Percentiles rank a stretch among this genome's conserved stretches.
phyloP scores from a whole-genome alignment of 2,888 invertebrate species.

The Eudemis profundana region DNA sequence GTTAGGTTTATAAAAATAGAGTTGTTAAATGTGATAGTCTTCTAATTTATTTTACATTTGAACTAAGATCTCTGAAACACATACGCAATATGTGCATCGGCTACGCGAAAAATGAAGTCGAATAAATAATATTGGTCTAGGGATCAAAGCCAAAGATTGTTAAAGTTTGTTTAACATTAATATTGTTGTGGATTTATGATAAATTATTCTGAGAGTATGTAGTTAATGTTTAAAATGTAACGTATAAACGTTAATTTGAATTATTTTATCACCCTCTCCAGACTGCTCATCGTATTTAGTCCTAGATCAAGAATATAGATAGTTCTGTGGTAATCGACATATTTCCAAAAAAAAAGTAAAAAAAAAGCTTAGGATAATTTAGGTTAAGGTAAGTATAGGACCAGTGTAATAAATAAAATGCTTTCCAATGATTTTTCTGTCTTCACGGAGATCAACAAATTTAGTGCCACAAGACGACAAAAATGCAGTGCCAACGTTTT shows the following conservation, averaged over 20 bases:
- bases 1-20: slow-evolving; percentile 81
- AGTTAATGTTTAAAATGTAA: slow-evolving; percentile 76
- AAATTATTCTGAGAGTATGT: slow-evolving; percentile 80
- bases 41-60: slow-evolving; percentile 81
- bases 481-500: slow-evolving; percentile 72
- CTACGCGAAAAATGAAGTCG: slow-evolving; percentile 73
- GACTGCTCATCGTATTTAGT: slow-evolving; percentile 82
- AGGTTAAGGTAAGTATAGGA: slow-evolving; percentile 77
- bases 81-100: slow-evolving; percentile 75
- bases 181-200: slow-evolving; percentile 83
- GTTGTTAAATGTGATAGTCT: slow-evolving; percentile 85
- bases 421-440: slow-evolving; percentile 66
- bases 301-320: slow-evolving; percentile 75
- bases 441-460: slow-evolving; percentile 53
- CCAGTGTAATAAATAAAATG: slow-evolving; percentile 69
- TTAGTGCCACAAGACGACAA: slow-evolving; percentile 70
- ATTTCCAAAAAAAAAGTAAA: slow-evolving; percentile 76
- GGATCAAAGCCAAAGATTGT: slow-evolving; percentile 94
- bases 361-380: slow-evolving; percentile 73
- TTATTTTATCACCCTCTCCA: slow-evolving; percentile 82
- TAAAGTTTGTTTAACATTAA: slow-evolving; percentile 86
- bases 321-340: slow-evolving; percentile 78
- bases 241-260: slow-evolving; percentile 72
- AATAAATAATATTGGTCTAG: slow-evolving; percentile 88
- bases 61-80: slow-evolving; percentile 76